These are phyloP conservation scores for Echiichthys vipera DNA, from an alignment of 2,797 vertebrate species.

Conservation along the genomic window DNA sequence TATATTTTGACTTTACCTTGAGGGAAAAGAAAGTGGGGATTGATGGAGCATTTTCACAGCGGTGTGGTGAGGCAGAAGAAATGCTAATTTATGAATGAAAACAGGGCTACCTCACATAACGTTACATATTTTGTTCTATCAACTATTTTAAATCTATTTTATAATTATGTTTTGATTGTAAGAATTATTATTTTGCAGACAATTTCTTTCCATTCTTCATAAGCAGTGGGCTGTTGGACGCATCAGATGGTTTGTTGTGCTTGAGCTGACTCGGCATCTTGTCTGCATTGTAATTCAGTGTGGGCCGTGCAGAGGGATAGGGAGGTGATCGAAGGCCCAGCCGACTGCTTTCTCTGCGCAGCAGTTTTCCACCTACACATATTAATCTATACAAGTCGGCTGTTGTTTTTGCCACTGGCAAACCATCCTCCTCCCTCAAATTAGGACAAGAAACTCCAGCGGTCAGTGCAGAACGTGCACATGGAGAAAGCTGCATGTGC, in stretches of 20 bases:
- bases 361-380: slow-evolving; percentile 43
- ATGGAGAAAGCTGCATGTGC: slow-evolving; percentile 14
- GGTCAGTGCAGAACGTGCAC: slow-evolving; percentile 43
- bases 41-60: slow-evolving; percentile 64
- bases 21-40: slow-evolving; percentile 47
- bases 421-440: slow-evolving; percentile 43
- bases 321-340: slow-evolving; percentile 59
- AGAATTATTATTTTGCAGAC: slow-evolving; percentile 9
- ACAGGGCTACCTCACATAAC: neutral
- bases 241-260: slow-evolving; percentile 54
- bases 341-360: slow-evolving; percentile 57
- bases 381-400: slow-evolving; percentile 57
- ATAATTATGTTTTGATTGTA: neutral
- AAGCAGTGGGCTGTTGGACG: slow-evolving; percentile 20
- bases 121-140: neutral
- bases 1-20: slow-evolving; percentile 61
- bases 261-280: slow-evolving; percentile 72
- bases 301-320: slow-evolving; percentile 36
- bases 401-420: slow-evolving; percentile 57
- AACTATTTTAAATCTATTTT: slow-evolving; percentile 5
- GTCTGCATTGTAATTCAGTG: slow-evolving; percentile 67
- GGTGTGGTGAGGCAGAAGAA: slow-evolving; percentile 31
- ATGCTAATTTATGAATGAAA: slow-evolving; percentile 23
- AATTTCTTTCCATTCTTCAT: slow-evolving; percentile 4
- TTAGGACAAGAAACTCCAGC: slow-evolving; percentile 54